These are phyloP conservation scores for Slavum lentiscoides DNA, from an alignment of 2,888 invertebrate species.

Conservation along the genomic window DNA sequence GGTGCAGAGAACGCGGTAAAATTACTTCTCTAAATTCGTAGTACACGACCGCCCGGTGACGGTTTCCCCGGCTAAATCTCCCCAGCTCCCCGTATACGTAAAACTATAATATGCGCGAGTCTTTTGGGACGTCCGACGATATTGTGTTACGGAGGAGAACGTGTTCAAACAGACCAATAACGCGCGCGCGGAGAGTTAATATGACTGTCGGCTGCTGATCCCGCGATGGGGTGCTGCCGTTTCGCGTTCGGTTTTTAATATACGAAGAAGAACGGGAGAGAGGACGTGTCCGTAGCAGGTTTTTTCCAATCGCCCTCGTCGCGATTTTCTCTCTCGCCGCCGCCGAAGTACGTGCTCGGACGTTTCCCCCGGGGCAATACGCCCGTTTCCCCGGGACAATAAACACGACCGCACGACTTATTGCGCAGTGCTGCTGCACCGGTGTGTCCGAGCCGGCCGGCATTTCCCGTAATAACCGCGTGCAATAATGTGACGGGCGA, in stretches of 20 bases:
- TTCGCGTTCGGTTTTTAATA: slow-evolving; percentile 47
- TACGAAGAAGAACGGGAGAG: neutral
- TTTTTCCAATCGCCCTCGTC: neutral
- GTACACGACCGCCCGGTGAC: neutral
- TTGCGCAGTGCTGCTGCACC: neutral
- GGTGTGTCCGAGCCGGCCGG: too few species aligned
- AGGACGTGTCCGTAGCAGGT: slow-evolving; percentile 14
- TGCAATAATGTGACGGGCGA: too few species aligned
- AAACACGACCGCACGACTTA: slow-evolving; percentile 43
- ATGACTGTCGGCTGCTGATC: neutral
- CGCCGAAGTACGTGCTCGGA: slow-evolving; percentile 42
- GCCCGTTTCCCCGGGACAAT: slow-evolving; percentile 5
- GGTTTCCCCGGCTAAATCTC: neutral
- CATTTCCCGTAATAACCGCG: too few species aligned
- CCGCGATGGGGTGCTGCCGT: neutral
- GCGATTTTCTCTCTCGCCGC: neutral
- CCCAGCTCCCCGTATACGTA: neutral
- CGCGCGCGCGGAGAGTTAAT: slow-evolving; percentile 27
- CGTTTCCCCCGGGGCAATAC: neutral
- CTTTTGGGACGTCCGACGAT: slow-evolving; percentile 31
- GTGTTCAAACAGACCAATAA: slow-evolving; percentile 39
- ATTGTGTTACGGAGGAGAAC: neutral
- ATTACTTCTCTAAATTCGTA: slow-evolving; percentile 16
- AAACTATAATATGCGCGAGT: too few species aligned
- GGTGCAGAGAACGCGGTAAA: neutral